phyloP scores from a whole-genome alignment of 2,113 vertebrate species.

The Anser cygnoides region DNA sequence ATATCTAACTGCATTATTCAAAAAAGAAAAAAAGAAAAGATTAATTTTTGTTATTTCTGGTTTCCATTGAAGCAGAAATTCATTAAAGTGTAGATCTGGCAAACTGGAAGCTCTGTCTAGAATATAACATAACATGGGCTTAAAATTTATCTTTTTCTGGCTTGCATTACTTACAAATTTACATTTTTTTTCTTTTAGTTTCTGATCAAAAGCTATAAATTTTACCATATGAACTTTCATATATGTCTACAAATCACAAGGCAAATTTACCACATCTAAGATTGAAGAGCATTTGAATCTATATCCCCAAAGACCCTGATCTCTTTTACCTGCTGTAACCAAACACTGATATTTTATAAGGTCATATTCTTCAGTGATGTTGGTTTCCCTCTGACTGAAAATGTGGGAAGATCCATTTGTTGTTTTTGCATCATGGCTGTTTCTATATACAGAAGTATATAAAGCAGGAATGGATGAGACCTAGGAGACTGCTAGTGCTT shows the following conservation, averaged over 20 bases:
- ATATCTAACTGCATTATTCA: not conserved
- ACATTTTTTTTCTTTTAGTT: not conserved
- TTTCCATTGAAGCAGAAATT: not conserved
- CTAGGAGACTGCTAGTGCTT: not conserved
- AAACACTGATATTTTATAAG: not conserved
- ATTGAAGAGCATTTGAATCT: not conserved
- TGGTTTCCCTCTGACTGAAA: not conserved
- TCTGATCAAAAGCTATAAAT: not conserved
- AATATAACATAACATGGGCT: fast-evolving
- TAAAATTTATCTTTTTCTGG: not conserved
- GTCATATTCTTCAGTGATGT: not conserved
- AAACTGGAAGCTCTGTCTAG: not conserved
- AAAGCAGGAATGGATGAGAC: not conserved
- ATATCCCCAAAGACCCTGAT: not conserved
- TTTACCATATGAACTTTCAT: not conserved
- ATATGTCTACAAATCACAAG: not conserved
- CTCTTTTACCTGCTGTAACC: not conserved
- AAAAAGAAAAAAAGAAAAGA: not conserved
- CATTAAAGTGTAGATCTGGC: not conserved
- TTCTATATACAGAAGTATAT: not conserved
- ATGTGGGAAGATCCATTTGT: not conserved
- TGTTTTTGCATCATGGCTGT: not conserved
- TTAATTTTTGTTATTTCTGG: not conserved
- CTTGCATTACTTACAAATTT: not conserved
- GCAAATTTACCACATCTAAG: not conserved